Evolutionary conservation across 2,113 vertebrate species (phyloP).

Genomic region (Rhagologus leucostigma): DNA sequence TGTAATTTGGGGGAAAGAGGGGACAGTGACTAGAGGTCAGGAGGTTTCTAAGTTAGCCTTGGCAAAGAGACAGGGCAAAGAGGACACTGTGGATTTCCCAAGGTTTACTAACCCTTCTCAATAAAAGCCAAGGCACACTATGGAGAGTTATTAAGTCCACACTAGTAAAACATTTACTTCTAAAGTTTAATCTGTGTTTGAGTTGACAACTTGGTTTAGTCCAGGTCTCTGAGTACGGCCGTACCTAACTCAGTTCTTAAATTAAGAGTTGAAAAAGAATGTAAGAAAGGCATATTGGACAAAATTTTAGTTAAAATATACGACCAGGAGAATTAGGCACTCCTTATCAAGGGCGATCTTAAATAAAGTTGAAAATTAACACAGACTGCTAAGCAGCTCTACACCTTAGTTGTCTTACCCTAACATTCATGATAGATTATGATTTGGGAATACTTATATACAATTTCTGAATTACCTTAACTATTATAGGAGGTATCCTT

Average conservation of each 20-base stretch:
- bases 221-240: background rate
- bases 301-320: background rate
- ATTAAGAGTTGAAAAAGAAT: background rate
- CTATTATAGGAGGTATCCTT: background rate
- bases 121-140: background rate
- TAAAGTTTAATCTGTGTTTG: background rate
- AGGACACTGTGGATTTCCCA: background rate
- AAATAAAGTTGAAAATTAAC: background rate
- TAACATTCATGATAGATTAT: background rate
- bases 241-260: background rate
- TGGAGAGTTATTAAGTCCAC: background rate
- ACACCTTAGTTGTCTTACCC: background rate
- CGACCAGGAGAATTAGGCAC: background rate
- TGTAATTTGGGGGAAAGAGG: background rate
- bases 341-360: background rate
- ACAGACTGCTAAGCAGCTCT: background rate
- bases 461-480: background rate
- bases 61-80: background rate
- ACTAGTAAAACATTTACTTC: background rate
- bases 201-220: background rate
- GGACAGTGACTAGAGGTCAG: background rate
- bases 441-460: background rate
- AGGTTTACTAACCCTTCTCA: background rate
- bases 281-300: background rate
- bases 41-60: background rate